Percentiles rank a stretch among this genome's conserved stretches.
Conservation (phyloP, 2,113 vertebrate species). For the Mola mola region DNA sequence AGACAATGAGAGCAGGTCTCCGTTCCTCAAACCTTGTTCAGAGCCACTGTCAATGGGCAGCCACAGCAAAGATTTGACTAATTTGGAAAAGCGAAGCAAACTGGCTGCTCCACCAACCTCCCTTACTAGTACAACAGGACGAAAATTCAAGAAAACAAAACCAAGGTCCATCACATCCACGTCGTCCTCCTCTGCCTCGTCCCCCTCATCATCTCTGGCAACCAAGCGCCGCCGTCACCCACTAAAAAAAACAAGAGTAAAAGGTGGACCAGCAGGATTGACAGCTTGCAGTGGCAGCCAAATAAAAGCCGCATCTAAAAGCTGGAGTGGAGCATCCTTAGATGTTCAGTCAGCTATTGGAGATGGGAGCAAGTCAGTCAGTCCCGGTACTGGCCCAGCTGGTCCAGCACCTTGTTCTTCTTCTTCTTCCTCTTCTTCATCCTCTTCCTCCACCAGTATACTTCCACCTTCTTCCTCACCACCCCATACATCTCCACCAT, state of each 20-base stretch:
- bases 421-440: constrained; percentile 77
- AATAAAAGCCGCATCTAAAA: constrained; percentile 50
- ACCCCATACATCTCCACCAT: constrained; percentile 77
- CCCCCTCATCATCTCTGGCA: constrained; percentile 74
- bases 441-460: constrained; percentile 70
- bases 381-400: constrained; percentile 72
- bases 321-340: constrained; percentile 60
- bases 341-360: constrained; percentile 59
- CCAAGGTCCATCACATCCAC: constrained; percentile 84
- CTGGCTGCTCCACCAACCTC: constrained; percentile 57
- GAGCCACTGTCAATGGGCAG: constrained; percentile 72
- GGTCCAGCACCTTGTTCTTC: constrained; percentile 80
- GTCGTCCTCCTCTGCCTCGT: constrained; percentile 83
- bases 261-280: constrained; percentile 27
- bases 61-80: constrained; percentile 70
- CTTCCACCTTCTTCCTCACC: constrained; percentile 80
- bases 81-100: constrained; percentile 67
- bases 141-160: constrained; percentile 81
- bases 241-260: constrained; percentile 76
- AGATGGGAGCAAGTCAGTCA: constrained; percentile 66
- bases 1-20: constrained; percentile 91
- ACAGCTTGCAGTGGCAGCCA: constrained; percentile 44
- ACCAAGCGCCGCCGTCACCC: constrained; percentile 77
- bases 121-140: constrained; percentile 41
- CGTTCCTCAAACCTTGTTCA: constrained; percentile 87